These are phyloP conservation scores for Coleophora deauratella DNA, from an alignment of 2,888 invertebrate species.

Conservation along the genomic window DNA sequence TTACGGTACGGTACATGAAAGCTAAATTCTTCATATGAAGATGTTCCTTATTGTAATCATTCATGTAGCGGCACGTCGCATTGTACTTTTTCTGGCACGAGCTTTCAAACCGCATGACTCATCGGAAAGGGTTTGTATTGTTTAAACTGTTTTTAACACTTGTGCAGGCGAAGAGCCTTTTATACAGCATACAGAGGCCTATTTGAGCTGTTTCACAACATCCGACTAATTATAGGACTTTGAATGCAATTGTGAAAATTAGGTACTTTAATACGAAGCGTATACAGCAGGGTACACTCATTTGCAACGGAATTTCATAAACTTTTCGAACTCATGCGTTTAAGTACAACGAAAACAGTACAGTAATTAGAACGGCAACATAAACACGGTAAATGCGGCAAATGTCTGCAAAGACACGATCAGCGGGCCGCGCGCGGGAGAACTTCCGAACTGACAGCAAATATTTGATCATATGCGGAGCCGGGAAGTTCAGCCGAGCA, in stretches of 20 bases:
- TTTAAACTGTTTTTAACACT: slow-evolving; percentile 6
- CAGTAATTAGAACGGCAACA: slow-evolving; percentile 33
- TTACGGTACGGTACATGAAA: no score
- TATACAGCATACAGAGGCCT: no score
- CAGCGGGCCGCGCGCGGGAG: slow-evolving; percentile 34
- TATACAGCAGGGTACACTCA: neutral
- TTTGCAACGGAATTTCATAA: neutral
- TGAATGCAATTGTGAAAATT: no score
- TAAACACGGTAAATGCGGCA: slow-evolving; percentile 41
- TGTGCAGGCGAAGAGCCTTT: slow-evolving; percentile 9
- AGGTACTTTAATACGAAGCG: no score
- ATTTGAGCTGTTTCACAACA: no score
- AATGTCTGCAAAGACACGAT: slow-evolving; percentile 50
- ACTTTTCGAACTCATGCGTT: slow-evolving; percentile 2
- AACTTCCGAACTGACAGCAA: slow-evolving; percentile 51
- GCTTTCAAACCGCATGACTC: slow-evolving; percentile 7
- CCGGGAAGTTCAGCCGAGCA: slow-evolving; percentile 54
- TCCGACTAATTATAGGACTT: no score
- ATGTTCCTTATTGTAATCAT: no score
- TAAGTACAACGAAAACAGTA: slow-evolving; percentile 9
- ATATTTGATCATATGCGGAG: slow-evolving; percentile 60
- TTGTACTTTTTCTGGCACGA: neutral
- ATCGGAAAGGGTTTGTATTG: slow-evolving; percentile 5
- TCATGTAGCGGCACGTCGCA: no score
- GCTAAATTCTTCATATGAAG: no score